Conservation (phyloP, 2,797 vertebrate species). For the Carapus acus region DNA sequence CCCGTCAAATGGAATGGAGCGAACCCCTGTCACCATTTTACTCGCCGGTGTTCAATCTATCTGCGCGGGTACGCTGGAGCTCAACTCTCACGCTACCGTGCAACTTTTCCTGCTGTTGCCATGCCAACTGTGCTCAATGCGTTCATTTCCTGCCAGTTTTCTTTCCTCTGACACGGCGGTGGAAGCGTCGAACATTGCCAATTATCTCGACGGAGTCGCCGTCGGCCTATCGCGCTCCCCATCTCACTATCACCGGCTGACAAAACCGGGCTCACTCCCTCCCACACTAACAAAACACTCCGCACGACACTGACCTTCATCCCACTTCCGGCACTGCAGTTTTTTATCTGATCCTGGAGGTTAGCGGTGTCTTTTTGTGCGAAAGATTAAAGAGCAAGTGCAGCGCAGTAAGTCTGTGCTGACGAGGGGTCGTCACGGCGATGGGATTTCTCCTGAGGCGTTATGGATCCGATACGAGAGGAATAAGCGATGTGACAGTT, state of each 20-base stretch:
- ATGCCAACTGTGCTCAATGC: constrained; percentile 35
- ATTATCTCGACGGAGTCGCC: constrained; percentile 25
- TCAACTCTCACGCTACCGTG: constrained; percentile 30
- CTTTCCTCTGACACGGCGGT: constrained; percentile 17
- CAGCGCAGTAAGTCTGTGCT: not conserved
- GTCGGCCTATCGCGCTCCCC: constrained; percentile 1
- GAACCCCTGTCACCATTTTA: constrained; percentile 37
- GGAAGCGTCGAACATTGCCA: constrained; percentile 1
- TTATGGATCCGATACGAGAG: not conserved
- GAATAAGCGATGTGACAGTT: constrained; percentile 6
- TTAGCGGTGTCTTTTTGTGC: constrained; percentile 8
- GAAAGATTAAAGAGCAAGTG: constrained; percentile 1
- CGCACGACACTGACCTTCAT: constrained; percentile 16
- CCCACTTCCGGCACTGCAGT: constrained; percentile 4
- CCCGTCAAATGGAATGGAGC: constrained; percentile 44
- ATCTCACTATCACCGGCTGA: constrained; percentile 9
- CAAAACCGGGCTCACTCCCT: not conserved
- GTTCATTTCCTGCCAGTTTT: not conserved
- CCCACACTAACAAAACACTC: constrained; percentile 3
- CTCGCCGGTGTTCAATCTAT: constrained; percentile 32
- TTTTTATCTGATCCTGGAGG: constrained; percentile 32
- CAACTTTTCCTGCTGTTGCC: constrained; percentile 25
- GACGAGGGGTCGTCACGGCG: not conserved
- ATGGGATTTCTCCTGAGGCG: constrained; percentile 17
- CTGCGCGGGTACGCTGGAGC: constrained; percentile 16